Evolutionary conservation across 2,888 invertebrate genomes (phyloP).

Genomic region (Pristionchus arcanus): DNA sequence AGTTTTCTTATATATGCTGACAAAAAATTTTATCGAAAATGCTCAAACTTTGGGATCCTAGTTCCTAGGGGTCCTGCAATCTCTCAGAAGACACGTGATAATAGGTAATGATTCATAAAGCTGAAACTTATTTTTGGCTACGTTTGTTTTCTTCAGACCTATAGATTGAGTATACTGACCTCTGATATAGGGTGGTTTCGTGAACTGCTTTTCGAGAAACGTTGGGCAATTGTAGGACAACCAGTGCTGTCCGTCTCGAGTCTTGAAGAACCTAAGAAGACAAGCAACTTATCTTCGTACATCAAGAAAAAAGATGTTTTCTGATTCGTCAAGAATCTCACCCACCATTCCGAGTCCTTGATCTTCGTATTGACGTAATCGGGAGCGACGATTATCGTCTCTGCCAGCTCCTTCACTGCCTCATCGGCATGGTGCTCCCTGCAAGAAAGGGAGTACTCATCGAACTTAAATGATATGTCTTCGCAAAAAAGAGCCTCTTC

Average conservation of each 20-base stretch:
- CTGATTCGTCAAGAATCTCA: no score
- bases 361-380: background rate
- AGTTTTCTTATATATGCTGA: no score
- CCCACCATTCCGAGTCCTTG: background rate
- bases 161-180: background rate
- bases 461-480: background rate
- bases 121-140: background rate
- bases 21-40: no score
- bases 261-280: constrained; percentile 24
- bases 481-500: no score
- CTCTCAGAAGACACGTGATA: no score
- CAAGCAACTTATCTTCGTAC: no score
- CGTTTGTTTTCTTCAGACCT: background rate
- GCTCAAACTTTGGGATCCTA: no score
- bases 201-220: background rate
- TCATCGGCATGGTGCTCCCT: background rate
- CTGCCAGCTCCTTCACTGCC: background rate
- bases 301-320: no score
- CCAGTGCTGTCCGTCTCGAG: background rate
- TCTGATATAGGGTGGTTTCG: background rate
- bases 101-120: background rate
- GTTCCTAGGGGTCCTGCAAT: no score
- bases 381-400: background rate
- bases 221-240: background rate
- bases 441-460: background rate